Evolutionary conservation across 2,113 vertebrate genomes (phyloP).

Genomic region (Procavia capensis): DNA sequence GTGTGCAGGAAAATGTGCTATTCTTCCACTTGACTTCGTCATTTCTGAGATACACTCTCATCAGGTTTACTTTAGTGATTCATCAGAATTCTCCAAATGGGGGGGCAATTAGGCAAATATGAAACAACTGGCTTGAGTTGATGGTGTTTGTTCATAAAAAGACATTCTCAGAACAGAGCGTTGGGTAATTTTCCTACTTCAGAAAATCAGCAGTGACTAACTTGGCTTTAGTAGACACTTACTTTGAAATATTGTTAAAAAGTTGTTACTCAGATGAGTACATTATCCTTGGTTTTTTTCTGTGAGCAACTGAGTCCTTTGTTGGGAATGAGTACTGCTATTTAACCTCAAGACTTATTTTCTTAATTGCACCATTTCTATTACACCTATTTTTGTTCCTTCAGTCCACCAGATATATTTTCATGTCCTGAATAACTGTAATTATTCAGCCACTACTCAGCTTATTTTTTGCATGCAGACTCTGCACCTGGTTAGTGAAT

Average conservation of each 20-base stretch:
- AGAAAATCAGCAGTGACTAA: neutral
- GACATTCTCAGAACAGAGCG: neutral
- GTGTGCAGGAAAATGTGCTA: neutral
- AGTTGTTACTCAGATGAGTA: neutral
- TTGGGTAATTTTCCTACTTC: neutral
- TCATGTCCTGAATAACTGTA: conserved; percentile 37
- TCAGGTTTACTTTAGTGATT: neutral
- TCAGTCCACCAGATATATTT: conserved; percentile 23
- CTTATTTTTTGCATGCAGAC: conserved; percentile 42
- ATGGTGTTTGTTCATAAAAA: neutral
- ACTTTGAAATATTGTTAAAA: conserved; percentile 9
- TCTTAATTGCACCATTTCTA: conserved; percentile 49
- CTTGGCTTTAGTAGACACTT: neutral
- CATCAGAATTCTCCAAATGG: neutral
- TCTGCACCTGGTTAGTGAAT: conserved; percentile 44
- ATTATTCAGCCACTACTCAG: conserved; percentile 46
- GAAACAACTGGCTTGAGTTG: neutral
- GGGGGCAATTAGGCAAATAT: neutral
- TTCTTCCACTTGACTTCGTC: neutral
- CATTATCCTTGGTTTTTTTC: conserved; percentile 14
- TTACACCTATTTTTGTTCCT: conserved; percentile 38
- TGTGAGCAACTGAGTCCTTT: neutral
- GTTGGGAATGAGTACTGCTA: neutral
- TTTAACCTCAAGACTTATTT: conserved; percentile 48
- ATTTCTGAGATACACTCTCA: neutral